Conservation (phyloP, 2,888 invertebrate genomes). For the Teleogryllus oceanicus region DNA sequence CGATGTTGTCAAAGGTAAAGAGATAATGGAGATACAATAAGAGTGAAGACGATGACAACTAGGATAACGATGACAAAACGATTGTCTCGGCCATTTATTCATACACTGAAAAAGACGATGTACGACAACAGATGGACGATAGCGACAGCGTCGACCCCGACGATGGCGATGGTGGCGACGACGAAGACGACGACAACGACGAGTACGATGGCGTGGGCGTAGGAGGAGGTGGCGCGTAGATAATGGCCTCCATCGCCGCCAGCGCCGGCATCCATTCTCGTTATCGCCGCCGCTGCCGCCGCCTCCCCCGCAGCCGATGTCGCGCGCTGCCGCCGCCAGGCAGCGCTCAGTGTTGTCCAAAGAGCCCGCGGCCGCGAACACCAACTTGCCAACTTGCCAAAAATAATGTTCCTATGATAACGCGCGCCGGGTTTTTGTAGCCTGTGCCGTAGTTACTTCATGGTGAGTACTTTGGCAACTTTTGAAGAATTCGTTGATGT, state of each 20-base stretch:
- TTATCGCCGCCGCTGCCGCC: slow-evolving; percentile 11
- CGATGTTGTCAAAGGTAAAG: too few species aligned
- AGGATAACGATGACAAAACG: too few species aligned
- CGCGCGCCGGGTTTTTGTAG: too few species aligned
- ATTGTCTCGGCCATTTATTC: too few species aligned
- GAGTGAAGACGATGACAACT: too few species aligned
- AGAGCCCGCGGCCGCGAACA: too few species aligned
- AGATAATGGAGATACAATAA: too few species aligned
- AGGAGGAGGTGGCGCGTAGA: slow-evolving; percentile 19
- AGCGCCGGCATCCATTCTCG: slow-evolving; percentile 25
- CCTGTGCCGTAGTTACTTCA: too few species aligned
- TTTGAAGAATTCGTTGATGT: too few species aligned
- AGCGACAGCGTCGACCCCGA: slow-evolving; percentile 19
- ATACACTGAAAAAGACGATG: background rate
- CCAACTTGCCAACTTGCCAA: too few species aligned
- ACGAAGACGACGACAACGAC: background rate
- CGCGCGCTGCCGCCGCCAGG: background rate
- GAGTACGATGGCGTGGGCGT: background rate
- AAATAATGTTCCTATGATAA: too few species aligned
- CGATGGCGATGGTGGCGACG: background rate
- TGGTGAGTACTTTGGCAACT: too few species aligned
- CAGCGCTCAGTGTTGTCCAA: background rate
- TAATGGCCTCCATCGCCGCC: slow-evolving; percentile 22
- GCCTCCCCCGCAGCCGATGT: background rate
- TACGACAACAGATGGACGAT: slow-evolving; percentile 28